Evolutionary conservation across 2,113 vertebrate genomes (phyloP).

Genomic region (Xerus inauris): DNA sequence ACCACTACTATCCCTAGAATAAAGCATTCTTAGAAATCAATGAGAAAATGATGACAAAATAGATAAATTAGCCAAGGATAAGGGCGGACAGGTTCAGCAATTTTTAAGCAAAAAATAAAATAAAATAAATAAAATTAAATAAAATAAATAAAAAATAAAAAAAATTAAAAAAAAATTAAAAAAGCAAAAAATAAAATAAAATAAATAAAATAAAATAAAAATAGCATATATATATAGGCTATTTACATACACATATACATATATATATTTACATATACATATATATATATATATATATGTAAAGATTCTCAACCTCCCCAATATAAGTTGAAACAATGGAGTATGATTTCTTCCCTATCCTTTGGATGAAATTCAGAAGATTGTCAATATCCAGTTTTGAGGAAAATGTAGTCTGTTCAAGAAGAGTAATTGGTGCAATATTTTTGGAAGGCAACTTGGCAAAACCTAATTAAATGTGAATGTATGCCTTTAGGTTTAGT

Average conservation of each 20-base stretch:
- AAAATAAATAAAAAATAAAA: too few species aligned
- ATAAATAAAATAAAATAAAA: too few species aligned
- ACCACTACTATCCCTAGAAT: not conserved
- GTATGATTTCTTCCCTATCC: not conserved
- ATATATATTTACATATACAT: too few species aligned
- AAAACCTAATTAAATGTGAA: not conserved
- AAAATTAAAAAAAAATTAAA: too few species aligned
- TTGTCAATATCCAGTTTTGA: not conserved
- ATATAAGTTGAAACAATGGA: not conserved
- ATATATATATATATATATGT: too few species aligned
- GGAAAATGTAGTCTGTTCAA: not conserved
- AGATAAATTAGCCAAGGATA: not conserved
- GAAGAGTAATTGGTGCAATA: not conserved
- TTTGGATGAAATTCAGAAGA: not conserved
- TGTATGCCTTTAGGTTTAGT: not conserved
- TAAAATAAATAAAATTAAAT: too few species aligned
- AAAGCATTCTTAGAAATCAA: not conserved
- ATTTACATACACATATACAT: too few species aligned
- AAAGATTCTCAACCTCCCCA: not conserved
- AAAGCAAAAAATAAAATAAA: too few species aligned
- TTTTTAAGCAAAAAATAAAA: conserved; percentile 2
- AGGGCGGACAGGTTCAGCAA: not conserved
- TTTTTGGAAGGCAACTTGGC: not conserved
- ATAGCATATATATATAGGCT: too few species aligned
- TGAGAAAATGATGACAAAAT: not conserved